Evolutionary conservation across 2,113 vertebrate species (phyloP).

Genomic region (Rhynchomys soricoides): DNA sequence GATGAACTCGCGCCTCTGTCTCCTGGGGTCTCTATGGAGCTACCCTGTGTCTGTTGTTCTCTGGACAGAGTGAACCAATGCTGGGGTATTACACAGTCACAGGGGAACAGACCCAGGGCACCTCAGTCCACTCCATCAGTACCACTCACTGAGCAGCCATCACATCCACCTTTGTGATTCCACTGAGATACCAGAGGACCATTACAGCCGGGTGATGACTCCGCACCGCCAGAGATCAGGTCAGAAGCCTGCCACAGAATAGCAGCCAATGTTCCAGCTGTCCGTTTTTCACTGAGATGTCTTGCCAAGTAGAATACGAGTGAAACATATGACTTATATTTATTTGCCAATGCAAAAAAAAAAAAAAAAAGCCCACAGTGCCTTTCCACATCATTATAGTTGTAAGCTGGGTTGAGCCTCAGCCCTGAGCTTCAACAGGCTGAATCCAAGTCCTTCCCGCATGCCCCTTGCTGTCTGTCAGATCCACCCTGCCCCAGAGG

Average conservation of each 20-base stretch:
- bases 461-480: not conserved
- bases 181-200: not conserved
- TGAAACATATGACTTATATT: not conserved
- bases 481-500: not conserved
- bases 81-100: not conserved
- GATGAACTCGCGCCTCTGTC: not conserved
- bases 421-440: not conserved
- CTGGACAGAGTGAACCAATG: not conserved
- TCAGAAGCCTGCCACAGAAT: not conserved
- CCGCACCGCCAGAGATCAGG: not conserved
- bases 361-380: not conserved
- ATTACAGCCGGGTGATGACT: accelerated
- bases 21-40: not conserved
- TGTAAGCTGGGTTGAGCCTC: not conserved
- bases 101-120: not conserved
- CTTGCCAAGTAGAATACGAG: not conserved
- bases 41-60: not conserved
- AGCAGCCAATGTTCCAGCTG: not conserved
- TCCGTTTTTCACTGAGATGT: not conserved
- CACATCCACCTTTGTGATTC: not conserved
- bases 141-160: not conserved
- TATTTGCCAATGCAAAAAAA: not conserved
- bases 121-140: not conserved
- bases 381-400: not conserved
- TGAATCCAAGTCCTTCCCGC: not conserved